Base-by-base conservation (phyloP, 2,797 vertebrate genomes). In the Clarias pachynema region DNA sequence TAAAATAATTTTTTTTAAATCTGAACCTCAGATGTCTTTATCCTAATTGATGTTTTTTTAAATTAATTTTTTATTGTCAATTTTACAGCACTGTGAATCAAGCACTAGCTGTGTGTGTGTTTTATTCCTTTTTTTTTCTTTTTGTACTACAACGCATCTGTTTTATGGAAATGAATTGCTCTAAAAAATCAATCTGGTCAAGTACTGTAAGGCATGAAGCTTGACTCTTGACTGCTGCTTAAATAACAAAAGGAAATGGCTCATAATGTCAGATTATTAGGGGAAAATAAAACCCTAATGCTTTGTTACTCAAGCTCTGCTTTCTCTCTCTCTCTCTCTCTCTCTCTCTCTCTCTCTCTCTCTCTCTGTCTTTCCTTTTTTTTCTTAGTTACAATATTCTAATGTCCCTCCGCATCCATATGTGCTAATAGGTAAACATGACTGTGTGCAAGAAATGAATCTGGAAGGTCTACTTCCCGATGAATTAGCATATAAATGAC, bases 401-500 rank as follows among this genome's bases (percentile, higher is more conserved):
- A 93, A 93, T 94, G 87, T 94, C 92, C 93, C 92, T 91, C 94
- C 91, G 94, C 95, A 95, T 96, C 94, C 94, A 93, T 93, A 92
- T 93, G 91, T 93, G 92, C 94, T 96, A 96, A 96, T 96, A 95
- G 96, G 96, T 98, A 97, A 97, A 97, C 96, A 97, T 96, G 96
- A 95, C 95, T 97, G 96, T 95, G 96, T 95, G 95, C 95, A 94
- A 96, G 95, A 96, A 97, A 97, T 96, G 96, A 97, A 96, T 95
- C 94, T 94, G 94, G 96, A 97, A 96, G 96, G 96, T 96, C 96
- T 97, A 97, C 94, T 94, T 95, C 92, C 92, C 93, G 96, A 97
- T 96, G 96, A 97, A 98, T 98, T 98, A 98, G 97, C 97, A 98
- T 98, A 97, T 98, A 98, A 97, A 98, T 98, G 96, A 98, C 96